These are phyloP conservation scores for Cirrhinus molitorella DNA, from an alignment of 2,797 vertebrate species.

Conservation along the genomic window DNA sequence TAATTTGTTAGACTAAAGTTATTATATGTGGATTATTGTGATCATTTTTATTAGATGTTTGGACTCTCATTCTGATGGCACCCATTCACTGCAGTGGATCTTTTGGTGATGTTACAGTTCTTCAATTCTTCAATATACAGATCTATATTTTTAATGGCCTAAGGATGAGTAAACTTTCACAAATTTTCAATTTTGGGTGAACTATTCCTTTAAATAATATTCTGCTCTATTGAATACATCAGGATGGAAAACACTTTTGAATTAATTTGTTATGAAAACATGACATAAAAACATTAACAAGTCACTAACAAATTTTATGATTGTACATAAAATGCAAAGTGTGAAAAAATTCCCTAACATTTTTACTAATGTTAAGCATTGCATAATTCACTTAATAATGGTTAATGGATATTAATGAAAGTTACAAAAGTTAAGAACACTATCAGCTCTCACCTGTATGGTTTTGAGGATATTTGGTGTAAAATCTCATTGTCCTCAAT, in stretches of 20 bases:
- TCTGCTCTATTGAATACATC: neutral
- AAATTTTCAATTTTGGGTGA: no score
- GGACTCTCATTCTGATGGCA: neutral
- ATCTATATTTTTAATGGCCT: no score
- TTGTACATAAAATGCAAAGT: neutral
- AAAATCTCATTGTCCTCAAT: slow-evolving; percentile 69
- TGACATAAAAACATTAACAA: neutral
- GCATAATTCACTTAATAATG: neutral
- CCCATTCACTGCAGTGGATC: neutral
- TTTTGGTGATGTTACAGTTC: no score
- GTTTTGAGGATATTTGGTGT: slow-evolving; percentile 41
- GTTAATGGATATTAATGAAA: neutral
- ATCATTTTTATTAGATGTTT: neutral
- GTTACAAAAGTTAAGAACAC: neutral
- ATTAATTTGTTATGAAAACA: neutral
- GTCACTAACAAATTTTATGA: no score
- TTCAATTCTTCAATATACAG: no score
- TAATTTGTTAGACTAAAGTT: neutral
- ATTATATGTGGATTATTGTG: neutral
- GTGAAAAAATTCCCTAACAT: neutral
- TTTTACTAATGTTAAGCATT: neutral
- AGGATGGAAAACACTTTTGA: neutral
- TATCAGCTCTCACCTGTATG: slow-evolving; percentile 71
- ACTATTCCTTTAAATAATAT: neutral
- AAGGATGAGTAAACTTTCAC: no score